A percentile compares a stretch with the other conserved stretches of the same genome.
These are phyloP conservation scores for Linepithema humile DNA, from an alignment of 1,140 invertebrate species.

Conservation along the genomic window DNA sequence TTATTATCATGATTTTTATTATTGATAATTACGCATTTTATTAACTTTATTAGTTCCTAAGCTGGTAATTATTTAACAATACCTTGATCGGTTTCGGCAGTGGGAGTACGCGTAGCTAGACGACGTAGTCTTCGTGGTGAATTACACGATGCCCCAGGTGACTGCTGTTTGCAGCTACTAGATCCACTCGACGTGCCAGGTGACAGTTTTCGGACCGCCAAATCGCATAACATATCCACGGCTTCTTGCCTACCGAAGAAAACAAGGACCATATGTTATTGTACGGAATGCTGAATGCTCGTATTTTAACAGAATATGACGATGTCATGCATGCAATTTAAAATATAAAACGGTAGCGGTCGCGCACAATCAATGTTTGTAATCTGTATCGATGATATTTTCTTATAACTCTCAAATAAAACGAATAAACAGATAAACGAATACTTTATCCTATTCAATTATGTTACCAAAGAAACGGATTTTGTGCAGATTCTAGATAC, in stretches of 20 bases:
- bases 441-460: constrained; percentile 3
- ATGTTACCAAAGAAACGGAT: background rate
- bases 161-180: constrained; percentile 83
- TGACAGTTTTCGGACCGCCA: constrained; percentile 90
- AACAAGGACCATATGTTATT: background rate
- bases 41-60: background rate
- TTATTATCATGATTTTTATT: background rate
- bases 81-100: constrained; percentile 78
- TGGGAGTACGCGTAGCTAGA: constrained; percentile 79
- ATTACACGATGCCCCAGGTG: constrained; percentile 84
- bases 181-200: constrained; percentile 86
- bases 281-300: background rate
- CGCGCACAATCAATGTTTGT: too few species aligned
- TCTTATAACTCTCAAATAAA: background rate
- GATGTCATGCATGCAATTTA: background rate
- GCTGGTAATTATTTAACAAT: constrained; percentile 1
- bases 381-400: constrained; percentile 15
- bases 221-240: constrained; percentile 92
- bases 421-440: constrained; percentile 19
- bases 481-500: background rate
- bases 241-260: constrained; percentile 90
- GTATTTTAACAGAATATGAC: background rate
- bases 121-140: constrained; percentile 86
- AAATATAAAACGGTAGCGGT: background rate
- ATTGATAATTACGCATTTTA: background rate